Evolutionary conservation across 2,888 invertebrate genomes (phyloP), one percentile per base, ranked within the genome.

Genomic region (Scotopteryx bipunctaria): DNA sequence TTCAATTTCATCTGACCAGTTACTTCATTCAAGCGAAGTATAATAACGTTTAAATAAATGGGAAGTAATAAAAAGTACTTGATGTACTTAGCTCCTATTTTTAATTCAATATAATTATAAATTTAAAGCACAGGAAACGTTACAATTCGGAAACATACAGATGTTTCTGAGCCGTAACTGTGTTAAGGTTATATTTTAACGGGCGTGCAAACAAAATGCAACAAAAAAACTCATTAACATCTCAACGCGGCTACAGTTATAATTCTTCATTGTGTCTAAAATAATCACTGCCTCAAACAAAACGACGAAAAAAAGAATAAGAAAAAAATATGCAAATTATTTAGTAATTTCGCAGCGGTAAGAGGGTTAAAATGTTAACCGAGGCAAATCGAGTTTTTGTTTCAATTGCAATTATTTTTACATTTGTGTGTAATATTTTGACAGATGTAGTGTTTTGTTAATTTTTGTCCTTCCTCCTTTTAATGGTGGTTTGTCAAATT

Each of bases 201-300:
- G 67, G 69, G 67, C 72, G 69, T 58, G 66, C 66, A 59, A 60
- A 69, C 53, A 63, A 46, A 59, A 45, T 53, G 57, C 19, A 66
- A 73, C 68, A 83, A 83, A 84, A n/a, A 86, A 86, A 76, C 77
- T 61, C 65, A 85, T 86, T 86, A 81, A 67, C 86, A 87, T 87
- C 69, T 77, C 76, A 86, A 86, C 77, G 57, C 66, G 68, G 71
- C 61, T 62, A 81, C 79, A 72, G 78, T 78, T 77, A 78, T 81
- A 81, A 84, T 80, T 80, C 75, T 61, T 61, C 68, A 77, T 84
- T 83, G 80, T 84, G 63, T 59, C 57, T 74, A 67, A 73, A 81
- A 80, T 80, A 81, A 82, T 81, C 67, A 67, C 69, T 67, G 68
- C 63, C 70, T 69, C 72, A 69, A 78, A 81, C 70, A 74, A 74